Conservation (phyloP, 2,797 vertebrate species). For the Oreochromis grahami region DNA sequence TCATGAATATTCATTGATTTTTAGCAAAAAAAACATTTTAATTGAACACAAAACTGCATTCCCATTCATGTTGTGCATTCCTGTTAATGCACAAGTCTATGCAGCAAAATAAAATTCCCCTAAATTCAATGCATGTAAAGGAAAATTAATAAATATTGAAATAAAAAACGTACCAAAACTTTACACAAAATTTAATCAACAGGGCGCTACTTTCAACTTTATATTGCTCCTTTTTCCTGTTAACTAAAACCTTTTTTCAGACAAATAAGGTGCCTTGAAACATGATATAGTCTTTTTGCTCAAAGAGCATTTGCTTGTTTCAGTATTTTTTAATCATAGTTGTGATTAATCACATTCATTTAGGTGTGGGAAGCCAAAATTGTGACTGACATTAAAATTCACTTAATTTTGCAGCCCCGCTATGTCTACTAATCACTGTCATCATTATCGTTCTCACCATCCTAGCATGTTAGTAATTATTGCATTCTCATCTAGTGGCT, state of each 20-base stretch:
- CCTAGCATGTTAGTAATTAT: background rate
- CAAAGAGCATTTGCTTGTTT: background rate
- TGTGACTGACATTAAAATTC: background rate
- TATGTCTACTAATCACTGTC: background rate
- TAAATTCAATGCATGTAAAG: background rate
- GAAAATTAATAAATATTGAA: background rate
- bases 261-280: background rate
- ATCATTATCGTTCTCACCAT: background rate
- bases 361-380: background rate
- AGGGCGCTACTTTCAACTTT: background rate
- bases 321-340: background rate
- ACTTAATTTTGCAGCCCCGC: rapidly evolving
- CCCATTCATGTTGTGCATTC: background rate
- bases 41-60: background rate
- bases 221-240: background rate
- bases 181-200: background rate
- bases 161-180: background rate
- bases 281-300: background rate
- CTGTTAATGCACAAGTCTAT: rapidly evolving
- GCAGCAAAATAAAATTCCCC: background rate
- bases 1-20: background rate
- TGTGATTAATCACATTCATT: background rate
- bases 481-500: background rate
- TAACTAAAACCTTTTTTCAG: background rate
- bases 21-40: background rate